Evolutionary conservation across 2,888 invertebrate genomes (phyloP), one percentile per base, ranked within the genome.

Genomic region (Perdita meconis): DNA sequence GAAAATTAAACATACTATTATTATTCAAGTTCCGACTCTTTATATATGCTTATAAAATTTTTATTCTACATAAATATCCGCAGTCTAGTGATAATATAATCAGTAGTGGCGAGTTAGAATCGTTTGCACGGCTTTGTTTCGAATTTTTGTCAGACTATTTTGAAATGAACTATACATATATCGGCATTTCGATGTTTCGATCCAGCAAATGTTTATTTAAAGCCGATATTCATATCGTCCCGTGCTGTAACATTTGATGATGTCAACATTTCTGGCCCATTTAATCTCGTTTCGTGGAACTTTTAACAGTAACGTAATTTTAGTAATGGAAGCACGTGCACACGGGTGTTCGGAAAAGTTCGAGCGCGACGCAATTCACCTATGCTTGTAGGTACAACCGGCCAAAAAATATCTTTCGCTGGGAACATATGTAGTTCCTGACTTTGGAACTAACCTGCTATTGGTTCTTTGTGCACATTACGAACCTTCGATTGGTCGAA

Each of bases 281-380:
- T 42, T 42, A 42, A 42, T n/a, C n/a, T n/a, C 40, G n/a, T n/a
- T 42, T 42, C n/a, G n/a, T 42, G 12, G 40, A n/a, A 42, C n/a
- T 42, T 22, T 16, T 19, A 44, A 44, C 22, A 8, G 19, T 44
- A 44, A 44, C 6, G 13, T 44, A 44, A 44, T 44, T 44, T 19
- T 19, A 19, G 44, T 44, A 44, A 44, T 19, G 44, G 19, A 38
- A 38, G 5, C 38, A 38, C 1, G 12, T 38, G 13, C 10, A 38
- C 1, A 38, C 1, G 38, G 38, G 38, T 38, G 38, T 38, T 1
- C 38, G 8, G 38, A 38, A 38, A 38, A 38, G 38, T 38, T 38
- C 38, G 0, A 44, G 8, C 22, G 13, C 1, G 4, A 13, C 2
- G 24, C 22, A 50, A 50, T 24, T 50, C 50, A 12, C 8, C 19